Evolutionary conservation across 2,113 vertebrate genomes (phyloP).

Genomic region (Candoia aspera): DNA sequence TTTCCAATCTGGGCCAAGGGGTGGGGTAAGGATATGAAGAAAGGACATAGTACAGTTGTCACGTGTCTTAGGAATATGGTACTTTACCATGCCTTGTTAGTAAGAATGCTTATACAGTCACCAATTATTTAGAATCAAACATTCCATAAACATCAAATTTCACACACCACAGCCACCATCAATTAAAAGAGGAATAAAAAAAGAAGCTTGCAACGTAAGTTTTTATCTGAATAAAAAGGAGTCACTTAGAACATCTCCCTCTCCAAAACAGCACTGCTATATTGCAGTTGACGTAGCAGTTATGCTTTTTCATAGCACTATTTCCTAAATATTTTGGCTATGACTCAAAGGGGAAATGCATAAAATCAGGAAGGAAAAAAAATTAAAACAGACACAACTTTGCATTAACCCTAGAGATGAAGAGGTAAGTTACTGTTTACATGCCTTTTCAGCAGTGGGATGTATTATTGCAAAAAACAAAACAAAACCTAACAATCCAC

Average conservation of each 20-base stretch:
- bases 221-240: constrained; percentile 27
- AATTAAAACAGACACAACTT: neutral
- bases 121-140: constrained; percentile 60
- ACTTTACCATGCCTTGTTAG: constrained; percentile 68
- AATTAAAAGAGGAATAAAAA: constrained; percentile 63
- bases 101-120: constrained; percentile 70
- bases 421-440: constrained; percentile 8
- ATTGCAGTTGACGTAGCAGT: constrained; percentile 36
- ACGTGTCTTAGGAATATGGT: constrained; percentile 64
- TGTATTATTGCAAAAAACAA: neutral
- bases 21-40: constrained; percentile 31
- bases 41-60: constrained; percentile 73
- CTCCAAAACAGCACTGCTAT: neutral
- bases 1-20: constrained; percentile 62
- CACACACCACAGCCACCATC: constrained; percentile 73
- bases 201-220: constrained; percentile 57
- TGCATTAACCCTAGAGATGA: neutral
- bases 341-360: constrained; percentile 15
- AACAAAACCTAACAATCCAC: neutral
- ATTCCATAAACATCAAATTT: constrained; percentile 63
- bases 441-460: neutral
- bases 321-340: constrained; percentile 50
- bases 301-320: constrained; percentile 53
- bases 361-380: neutral
- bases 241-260: neutral